Evolutionary conservation across 2,797 vertebrate genomes (phyloP).

Genomic region (Pampus argenteus): DNA sequence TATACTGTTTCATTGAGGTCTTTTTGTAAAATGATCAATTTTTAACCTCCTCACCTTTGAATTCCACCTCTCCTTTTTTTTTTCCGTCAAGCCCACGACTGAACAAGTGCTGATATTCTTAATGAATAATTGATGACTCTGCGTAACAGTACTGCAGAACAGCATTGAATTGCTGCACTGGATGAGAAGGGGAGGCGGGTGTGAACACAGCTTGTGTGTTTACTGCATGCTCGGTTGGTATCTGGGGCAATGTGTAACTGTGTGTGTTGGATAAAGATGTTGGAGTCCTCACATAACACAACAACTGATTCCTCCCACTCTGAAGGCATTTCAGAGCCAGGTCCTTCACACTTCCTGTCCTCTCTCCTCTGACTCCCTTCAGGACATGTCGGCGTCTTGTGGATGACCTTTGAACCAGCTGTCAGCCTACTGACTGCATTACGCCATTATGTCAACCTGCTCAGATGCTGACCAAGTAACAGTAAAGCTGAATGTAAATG

Average conservation of each 20-base stretch:
- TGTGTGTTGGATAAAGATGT: conserved; percentile 46
- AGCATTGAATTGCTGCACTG: conserved; percentile 74
- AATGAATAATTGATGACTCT: conserved; percentile 84
- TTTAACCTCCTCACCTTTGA: conserved; percentile 43
- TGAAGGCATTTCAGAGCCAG: conserved; percentile 18
- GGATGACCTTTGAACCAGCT: conserved; percentile 44
- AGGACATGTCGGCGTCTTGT: conserved; percentile 9
- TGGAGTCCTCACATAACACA: conserved; percentile 28
- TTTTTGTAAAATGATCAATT: conserved; percentile 29
- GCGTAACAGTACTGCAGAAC: conserved; percentile 78
- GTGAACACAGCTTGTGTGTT: conserved; percentile 60
- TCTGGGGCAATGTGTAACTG: conserved; percentile 64
- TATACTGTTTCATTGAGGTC: conserved; percentile 28
- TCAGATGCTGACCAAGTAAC: conserved; percentile 45
- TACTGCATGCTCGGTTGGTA: conserved; percentile 57
- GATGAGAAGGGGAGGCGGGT: conserved; percentile 51
- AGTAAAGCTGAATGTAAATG: conserved; percentile 24
- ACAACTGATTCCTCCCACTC: conserved; percentile 20
- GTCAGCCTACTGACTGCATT: conserved; percentile 28
- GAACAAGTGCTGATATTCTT: conserved; percentile 75
- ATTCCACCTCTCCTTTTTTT: conserved; percentile 46
- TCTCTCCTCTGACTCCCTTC: conserved; percentile 15
- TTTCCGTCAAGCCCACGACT: conserved; percentile 58
- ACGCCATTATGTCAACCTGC: conserved; percentile 37
- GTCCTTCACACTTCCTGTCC: conserved; percentile 39